Evolutionary conservation across 2,113 vertebrate species (phyloP).

Genomic region (Dicrurus megarhynchus): DNA sequence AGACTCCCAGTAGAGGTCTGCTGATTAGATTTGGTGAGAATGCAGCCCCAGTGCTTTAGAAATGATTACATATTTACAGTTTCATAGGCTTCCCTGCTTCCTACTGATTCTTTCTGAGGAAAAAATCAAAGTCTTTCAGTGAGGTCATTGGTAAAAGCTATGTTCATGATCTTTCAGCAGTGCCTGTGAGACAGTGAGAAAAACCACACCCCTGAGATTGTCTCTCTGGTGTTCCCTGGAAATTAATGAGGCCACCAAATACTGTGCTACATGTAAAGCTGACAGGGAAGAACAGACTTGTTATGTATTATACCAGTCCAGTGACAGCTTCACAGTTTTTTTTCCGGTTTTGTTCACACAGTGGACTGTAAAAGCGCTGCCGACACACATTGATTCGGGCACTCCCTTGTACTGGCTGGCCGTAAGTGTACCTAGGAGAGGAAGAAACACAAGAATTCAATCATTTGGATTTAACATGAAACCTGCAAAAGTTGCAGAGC

Average conservation of each 20-base stretch:
- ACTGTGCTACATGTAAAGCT: neutral
- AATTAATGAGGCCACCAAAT: neutral
- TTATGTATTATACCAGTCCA: slow-evolving; percentile 46
- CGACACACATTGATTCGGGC: slow-evolving; percentile 60
- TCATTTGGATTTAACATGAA: neutral
- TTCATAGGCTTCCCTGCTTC: neutral
- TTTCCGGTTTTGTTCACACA: slow-evolving; percentile 18
- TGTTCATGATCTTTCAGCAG: neutral
- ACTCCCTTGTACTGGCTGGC: slow-evolving; percentile 66
- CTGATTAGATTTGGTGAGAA: neutral
- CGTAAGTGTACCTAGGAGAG: slow-evolving; percentile 68
- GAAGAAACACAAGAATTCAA: neutral
- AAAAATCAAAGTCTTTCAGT: neutral
- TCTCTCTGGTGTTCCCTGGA: neutral
- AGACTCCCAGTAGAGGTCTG: neutral
- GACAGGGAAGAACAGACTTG: neutral
- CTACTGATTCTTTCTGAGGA: neutral
- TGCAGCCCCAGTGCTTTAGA: neutral
- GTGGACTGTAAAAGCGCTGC: neutral
- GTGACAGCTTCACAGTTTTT: slow-evolving; percentile 53
- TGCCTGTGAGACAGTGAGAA: neutral
- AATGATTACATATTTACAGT: neutral
- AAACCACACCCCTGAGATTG: neutral
- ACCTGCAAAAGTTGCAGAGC: neutral
- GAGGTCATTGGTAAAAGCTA: neutral